These are phyloP conservation scores for Syrrhaptes paradoxus DNA, from an alignment of 2,113 vertebrate species.

Conservation along the genomic window DNA sequence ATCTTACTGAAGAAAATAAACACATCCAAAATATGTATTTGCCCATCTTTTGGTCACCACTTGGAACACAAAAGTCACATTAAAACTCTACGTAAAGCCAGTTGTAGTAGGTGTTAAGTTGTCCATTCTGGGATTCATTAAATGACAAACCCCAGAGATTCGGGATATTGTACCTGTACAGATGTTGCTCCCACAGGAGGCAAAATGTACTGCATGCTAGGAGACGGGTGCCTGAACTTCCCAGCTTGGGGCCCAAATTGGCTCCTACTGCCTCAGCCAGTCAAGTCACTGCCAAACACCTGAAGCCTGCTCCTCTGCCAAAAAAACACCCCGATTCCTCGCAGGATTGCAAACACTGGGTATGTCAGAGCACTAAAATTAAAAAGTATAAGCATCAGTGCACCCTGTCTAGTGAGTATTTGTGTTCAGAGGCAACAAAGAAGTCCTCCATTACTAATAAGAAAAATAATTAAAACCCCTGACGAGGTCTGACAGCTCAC, in stretches of 20 bases:
- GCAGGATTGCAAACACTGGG: neutral
- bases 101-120: neutral
- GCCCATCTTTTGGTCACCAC: neutral
- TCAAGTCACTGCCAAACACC: neutral
- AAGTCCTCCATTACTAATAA: constrained; percentile 11
- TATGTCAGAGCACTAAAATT: neutral
- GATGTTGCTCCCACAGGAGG: neutral
- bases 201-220: neutral
- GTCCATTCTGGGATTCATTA: neutral
- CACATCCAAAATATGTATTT: neutral
- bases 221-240: neutral
- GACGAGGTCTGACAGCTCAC: constrained; percentile 31
- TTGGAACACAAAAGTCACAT: neutral
- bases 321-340: neutral
- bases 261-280: neutral
- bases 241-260: rapidly evolving
- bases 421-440: constrained; percentile 4
- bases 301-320: neutral
- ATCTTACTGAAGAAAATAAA: neutral
- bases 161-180: neutral
- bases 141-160: neutral
- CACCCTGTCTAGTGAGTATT: neutral
- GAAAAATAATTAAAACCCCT: constrained; percentile 38
- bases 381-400: neutral
- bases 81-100: neutral